Conservation (phyloP, 2,888 invertebrate genomes). For the Drosophila multiciliata region DNA sequence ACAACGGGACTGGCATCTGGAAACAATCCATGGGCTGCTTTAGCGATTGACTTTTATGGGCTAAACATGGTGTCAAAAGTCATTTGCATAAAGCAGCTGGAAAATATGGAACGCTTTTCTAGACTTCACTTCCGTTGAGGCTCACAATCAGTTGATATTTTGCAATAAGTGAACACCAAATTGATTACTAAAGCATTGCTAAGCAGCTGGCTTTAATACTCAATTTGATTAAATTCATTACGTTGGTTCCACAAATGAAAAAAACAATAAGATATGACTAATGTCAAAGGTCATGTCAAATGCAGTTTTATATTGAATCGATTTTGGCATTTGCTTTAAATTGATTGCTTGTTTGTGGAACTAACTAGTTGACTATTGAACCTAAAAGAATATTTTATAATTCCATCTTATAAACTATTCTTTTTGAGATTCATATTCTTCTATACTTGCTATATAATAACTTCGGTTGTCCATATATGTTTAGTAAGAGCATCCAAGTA, state of each 20-base stretch:
- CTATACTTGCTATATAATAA: slow-evolving; percentile 43
- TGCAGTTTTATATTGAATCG: background rate
- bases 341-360: slow-evolving; percentile 43
- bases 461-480: slow-evolving; percentile 63
- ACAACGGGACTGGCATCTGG: slow-evolving; percentile 32
- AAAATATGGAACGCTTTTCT: background rate
- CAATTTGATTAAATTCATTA: slow-evolving; percentile 38
- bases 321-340: slow-evolving; percentile 2
- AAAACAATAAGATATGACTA: slow-evolving; percentile 30
- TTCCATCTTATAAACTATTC: slow-evolving; percentile 2
- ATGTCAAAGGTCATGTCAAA: slow-evolving; percentile 11
- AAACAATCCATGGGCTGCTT: slow-evolving; percentile 9
- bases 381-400: slow-evolving; percentile 34
- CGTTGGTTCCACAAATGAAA: slow-evolving; percentile 37
- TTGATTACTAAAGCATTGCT: slow-evolving; percentile 34
- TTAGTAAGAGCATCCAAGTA: slow-evolving; percentile 64
- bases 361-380: slow-evolving; percentile 29
- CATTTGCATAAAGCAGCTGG: slow-evolving; percentile 31
- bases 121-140: slow-evolving; percentile 31
- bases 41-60: slow-evolving; percentile 32
- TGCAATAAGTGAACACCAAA: slow-evolving; percentile 53
- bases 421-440: slow-evolving; percentile 27
- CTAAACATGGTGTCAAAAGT: background rate
- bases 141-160: slow-evolving; percentile 60
- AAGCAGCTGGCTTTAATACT: slow-evolving; percentile 27